Evolutionary conservation across 2,888 invertebrate species (phyloP).

Genomic region (Macrophya alboannulata): DNA sequence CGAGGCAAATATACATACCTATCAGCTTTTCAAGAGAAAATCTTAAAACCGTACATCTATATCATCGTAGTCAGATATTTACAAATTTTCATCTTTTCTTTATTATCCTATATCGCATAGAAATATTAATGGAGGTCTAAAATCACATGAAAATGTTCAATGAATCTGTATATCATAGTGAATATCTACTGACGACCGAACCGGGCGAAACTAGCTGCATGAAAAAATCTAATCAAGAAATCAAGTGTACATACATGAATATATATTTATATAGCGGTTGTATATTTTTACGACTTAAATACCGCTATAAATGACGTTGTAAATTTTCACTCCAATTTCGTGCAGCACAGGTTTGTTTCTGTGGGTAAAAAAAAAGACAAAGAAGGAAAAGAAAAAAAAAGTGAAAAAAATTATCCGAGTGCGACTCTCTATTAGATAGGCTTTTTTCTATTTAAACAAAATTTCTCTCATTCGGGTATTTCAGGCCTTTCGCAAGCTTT

Average conservation of each 20-base stretch:
- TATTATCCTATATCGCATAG: background rate
- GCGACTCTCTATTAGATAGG: background rate
- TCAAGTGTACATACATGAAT: slow-evolving; percentile 16
- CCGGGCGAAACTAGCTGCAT: background rate
- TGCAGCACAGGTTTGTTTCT: background rate
- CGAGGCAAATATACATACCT: background rate
- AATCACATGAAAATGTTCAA: background rate
- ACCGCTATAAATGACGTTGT: slow-evolving; percentile 37
- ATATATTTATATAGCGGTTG: slow-evolving; percentile 12
- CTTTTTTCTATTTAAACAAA: background rate
- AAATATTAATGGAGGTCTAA: background rate
- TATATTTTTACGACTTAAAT: slow-evolving; percentile 50
- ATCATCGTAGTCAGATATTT: background rate
- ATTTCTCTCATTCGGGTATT: background rate
- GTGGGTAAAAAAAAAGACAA: background rate
- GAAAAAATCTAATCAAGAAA: slow-evolving; percentile 38
- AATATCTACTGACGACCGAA: slow-evolving; percentile 17
- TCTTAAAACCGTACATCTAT: background rate
- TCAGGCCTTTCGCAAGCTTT: background rate
- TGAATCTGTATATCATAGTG: background rate
- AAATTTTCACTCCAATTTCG: slow-evolving; percentile 24
- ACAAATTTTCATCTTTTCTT: background rate
- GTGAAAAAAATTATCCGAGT: background rate
- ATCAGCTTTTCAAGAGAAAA: background rate
- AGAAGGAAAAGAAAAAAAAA: background rate